These are phyloP conservation scores for Larimichthys crocea DNA, from an alignment of 2,113 vertebrate genomes.

Conservation along the genomic window DNA sequence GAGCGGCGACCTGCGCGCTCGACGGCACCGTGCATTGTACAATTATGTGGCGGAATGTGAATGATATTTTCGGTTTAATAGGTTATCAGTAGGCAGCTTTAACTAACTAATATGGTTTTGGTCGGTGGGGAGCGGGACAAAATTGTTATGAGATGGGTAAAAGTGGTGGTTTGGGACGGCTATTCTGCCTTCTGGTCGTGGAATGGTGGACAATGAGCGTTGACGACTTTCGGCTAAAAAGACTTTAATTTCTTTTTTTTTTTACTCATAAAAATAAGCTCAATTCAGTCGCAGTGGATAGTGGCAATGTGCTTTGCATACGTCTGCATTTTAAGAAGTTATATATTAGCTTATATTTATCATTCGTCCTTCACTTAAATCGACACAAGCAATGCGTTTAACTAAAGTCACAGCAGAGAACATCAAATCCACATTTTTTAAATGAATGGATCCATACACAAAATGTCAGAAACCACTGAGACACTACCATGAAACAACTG, in stretches of 20 bases:
- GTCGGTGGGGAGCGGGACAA: conserved; percentile 13
- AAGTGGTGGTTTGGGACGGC: conserved; percentile 58
- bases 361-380: background rate
- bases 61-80: conserved; percentile 39
- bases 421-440: background rate
- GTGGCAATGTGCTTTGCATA: conserved; percentile 80
- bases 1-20: conserved; percentile 62
- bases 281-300: conserved; percentile 50
- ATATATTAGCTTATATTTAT: conserved; percentile 17
- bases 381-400: background rate
- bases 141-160: conserved; percentile 36
- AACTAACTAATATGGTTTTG: background rate
- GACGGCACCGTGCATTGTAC: background rate
- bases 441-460: background rate
- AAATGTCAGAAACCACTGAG: background rate
- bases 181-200: conserved; percentile 57
- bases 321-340: conserved; percentile 39
- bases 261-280: background rate
- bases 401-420: background rate
- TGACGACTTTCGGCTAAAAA: conserved; percentile 35
- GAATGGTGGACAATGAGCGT: conserved; percentile 79
- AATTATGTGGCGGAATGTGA: conserved; percentile 24
- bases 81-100: conserved; percentile 16
- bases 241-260: conserved; percentile 6
- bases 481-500: background rate